Conservation (phyloP, 2,888 invertebrate genomes). For the Galerucella nymphaeae region DNA sequence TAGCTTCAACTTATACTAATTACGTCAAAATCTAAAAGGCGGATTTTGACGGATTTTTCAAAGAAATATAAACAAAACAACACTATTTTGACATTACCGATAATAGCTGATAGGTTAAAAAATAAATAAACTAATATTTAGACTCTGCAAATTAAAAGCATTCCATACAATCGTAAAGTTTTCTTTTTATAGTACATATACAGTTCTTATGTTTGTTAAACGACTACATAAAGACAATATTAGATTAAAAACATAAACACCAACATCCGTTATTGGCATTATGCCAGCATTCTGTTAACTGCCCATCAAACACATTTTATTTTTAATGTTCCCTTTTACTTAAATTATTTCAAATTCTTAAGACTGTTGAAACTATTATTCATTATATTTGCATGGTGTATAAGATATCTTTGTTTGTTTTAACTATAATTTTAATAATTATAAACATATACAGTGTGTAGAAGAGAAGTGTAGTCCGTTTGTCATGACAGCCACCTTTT, state of each 20-base stretch:
- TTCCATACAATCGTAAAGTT: no score
- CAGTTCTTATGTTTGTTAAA: neutral
- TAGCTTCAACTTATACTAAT: no score
- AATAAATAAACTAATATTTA: neutral
- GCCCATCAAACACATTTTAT: neutral
- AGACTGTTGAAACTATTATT: no score
- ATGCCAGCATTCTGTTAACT: neutral
- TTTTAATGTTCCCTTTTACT: neutral
- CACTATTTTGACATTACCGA: neutral
- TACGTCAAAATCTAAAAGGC: no score
- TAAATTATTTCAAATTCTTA: neutral
- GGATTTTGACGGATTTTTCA: no score
- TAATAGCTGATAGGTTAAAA: conserved; percentile 1
- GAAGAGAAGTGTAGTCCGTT: no score
- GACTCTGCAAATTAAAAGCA: neutral
- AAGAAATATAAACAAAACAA: no score
- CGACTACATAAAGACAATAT: neutral
- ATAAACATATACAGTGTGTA: no score
- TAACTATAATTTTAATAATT: no score
- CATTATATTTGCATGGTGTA: no score
- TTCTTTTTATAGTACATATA: neutral
- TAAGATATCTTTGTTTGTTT: no score
- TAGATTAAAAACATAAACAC: conserved; percentile 7
- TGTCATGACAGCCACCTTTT: neutral
- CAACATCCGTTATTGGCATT: neutral